Percentiles rank a stretch among this genome's conserved stretches.
These are phyloP conservation scores for Crocallis elinguaria DNA, from an alignment of 2,888 invertebrate species.

Conservation along the genomic window DNA sequence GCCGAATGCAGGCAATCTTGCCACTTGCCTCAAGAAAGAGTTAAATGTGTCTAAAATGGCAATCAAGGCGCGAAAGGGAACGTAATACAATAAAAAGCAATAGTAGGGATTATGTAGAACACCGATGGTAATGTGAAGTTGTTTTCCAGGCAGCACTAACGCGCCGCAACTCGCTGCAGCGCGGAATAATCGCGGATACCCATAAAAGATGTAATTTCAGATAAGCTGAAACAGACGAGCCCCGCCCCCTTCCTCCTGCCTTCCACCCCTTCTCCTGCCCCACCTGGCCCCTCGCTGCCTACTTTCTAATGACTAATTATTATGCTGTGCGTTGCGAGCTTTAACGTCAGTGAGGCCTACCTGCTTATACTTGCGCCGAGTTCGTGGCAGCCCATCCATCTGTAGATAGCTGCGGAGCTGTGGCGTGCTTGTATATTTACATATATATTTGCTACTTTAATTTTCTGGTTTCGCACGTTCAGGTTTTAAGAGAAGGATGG, in stretches of 20 bases:
- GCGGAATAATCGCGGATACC: conserved; percentile 85
- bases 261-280: conserved; percentile 45
- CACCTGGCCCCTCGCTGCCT: conserved; percentile 70
- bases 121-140: conserved; percentile 77
- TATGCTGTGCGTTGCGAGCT: conserved; percentile 84
- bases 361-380: conserved; percentile 59
- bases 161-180: conserved; percentile 82
- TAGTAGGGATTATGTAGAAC: conserved; percentile 81
- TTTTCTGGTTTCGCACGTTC: neutral
- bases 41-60: conserved; percentile 55
- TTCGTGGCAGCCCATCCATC: conserved; percentile 65
- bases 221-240: conserved; percentile 85
- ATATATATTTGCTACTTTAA: conserved; percentile 14
- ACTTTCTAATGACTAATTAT: conserved; percentile 86
- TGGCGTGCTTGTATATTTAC: conserved; percentile 20
- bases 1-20: conserved; percentile 21
- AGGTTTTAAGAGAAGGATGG: too few species aligned
- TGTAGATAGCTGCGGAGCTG: conserved; percentile 42
- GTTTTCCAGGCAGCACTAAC: conserved; percentile 79
- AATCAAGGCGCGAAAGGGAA: conserved; percentile 66
- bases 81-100: conserved; percentile 77
- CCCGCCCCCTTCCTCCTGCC: conserved; percentile 65
- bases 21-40: conserved; percentile 47
- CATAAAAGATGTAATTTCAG: conserved; percentile 86
- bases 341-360: conserved; percentile 74